Base-by-base conservation (phyloP, 2,113 vertebrate species). In the Chionis minor region DNA sequence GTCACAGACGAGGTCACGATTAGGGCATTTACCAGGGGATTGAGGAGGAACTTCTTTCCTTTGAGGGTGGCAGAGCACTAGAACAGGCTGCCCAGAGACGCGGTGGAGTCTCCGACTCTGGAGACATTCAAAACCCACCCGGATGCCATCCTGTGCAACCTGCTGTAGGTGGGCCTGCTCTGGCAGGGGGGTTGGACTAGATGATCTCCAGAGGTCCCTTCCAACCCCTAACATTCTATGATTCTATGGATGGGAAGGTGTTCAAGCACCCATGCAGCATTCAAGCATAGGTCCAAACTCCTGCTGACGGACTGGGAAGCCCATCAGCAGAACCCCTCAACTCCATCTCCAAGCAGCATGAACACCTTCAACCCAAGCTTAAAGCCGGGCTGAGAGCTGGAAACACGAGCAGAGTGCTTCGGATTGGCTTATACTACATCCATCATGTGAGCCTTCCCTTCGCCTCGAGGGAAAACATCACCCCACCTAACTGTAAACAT, bases 1-100 rank as follows among this genome's bases (percentile, higher is more conserved):
- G 23, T 72, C 30, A 22, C 79, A 73, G 45, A 30, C 0, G 0
- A 19, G 40, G 6, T 62, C n/a, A 33, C 1, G 2, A 26, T 9
- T 11, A 61, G 35, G 71, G 20, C 3, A 1, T 38, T 91, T 66
- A 54, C 69, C 45, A 73, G 42, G 9, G 26, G 11, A 38, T 38
- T 38, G 38, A 38, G 38, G 38, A 38, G 38, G 38, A 38, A 38
- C 38, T 38, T 38, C 38, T 38, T 38, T 38, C 8, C 38, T 38
- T 38, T 38, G 38, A 38, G 38, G 38, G 38, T 38, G 38, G 38
- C 38, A 38, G 38, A 38, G 38, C 38, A 38, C 38, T 38, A 9
- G 38, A 38, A 38, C 38, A 38, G 38, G 38, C 38, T 38, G 38
- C 38, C 38, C 38, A 9, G 38, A 38, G 38, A 9, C 8, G 38